These are phyloP conservation scores for Saturnia japonica DNA, from an alignment of 2,888 invertebrate genomes.

Conservation along the genomic window DNA sequence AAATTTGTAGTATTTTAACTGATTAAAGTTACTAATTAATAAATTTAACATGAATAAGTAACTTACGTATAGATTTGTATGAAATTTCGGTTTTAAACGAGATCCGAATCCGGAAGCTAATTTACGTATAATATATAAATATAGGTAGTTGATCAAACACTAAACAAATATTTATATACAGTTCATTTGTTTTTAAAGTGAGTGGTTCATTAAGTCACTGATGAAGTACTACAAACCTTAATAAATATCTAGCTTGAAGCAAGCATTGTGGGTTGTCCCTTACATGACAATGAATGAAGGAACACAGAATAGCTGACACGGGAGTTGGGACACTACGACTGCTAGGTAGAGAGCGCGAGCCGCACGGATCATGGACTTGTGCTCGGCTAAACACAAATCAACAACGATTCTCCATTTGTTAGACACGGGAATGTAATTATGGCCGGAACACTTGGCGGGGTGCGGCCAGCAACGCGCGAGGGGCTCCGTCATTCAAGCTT, in stretches of 20 bases:
- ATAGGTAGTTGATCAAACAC: neutral
- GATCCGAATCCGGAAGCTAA: too few relatives aligned
- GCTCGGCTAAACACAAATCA: slow-evolving; percentile 80
- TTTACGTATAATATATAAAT: too few relatives aligned
- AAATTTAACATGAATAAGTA: too few relatives aligned
- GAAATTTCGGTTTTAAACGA: too few relatives aligned
- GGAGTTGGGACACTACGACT: neutral
- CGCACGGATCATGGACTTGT: slow-evolving; percentile 64
- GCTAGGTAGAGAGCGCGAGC: slow-evolving; percentile 31
- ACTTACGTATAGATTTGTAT: too few relatives aligned
- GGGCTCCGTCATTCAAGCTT: slow-evolving; percentile 73
- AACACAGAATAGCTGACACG: neutral
- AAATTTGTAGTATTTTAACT: too few relatives aligned
- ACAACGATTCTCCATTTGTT: slow-evolving; percentile 84
- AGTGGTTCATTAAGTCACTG: neutral
- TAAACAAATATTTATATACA: neutral
- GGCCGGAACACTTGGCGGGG: slow-evolving; percentile 75
- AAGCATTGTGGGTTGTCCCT: neutral
- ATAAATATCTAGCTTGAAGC: neutral
- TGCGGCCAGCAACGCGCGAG: slow-evolving; percentile 46
- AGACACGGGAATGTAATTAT: slow-evolving; percentile 84
- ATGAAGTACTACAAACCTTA: neutral
- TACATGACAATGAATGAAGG: neutral
- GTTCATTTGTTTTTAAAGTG: neutral
- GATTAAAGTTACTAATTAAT: too few relatives aligned